Evolutionary conservation across 1,140 invertebrate genomes (phyloP), one percentile per base, ranked within the genome.

Genomic region (Antheraea pernyi): DNA sequence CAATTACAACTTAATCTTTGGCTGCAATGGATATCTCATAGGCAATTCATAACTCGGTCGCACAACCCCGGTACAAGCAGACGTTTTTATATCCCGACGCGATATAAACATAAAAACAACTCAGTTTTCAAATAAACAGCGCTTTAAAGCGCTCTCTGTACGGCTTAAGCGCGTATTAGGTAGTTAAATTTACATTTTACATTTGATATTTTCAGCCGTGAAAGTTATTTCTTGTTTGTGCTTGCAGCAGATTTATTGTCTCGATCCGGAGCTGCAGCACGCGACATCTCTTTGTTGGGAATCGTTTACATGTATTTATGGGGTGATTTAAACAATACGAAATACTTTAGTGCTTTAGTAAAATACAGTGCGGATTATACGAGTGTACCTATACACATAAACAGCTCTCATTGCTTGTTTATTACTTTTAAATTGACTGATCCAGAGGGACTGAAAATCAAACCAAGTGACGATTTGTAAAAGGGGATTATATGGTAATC

Each of bases 151-250:
- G 80, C 76, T 83, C 80, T 73, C 75, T 61, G 77, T 75, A 30
- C 72, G 71, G 78, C 81, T 85, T 81, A 80, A 80, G 70, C 71
- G 77, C 84, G 86, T 82, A 89, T 88, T 89, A 91, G 87, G 87
- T 88, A 85, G 85, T 91, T 91, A 91, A 88, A 88, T 89, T 89
- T 91, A 88, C 86, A 89, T 89, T 88, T 87, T 84, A 81, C 84
- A 85, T 86, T 87, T 87, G 83, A 87, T 86, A 86, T 82, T 84
- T 86, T 81, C 81, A 84, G 79, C 82, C 84, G 85, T 88, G 83
- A 82, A 81, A 85, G 80, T 86, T 84, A 82, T 88, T 82, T 75
- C 80, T 80, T 79, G 79, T 82, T 73, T 79, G 75, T 67, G 73
- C 74, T 64, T 76, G 68, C 73, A 73, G 72, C 75, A 76, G 81